Evolutionary conservation across 2,888 invertebrate species (phyloP).

Genomic region (Dryadula phaetusa): DNA sequence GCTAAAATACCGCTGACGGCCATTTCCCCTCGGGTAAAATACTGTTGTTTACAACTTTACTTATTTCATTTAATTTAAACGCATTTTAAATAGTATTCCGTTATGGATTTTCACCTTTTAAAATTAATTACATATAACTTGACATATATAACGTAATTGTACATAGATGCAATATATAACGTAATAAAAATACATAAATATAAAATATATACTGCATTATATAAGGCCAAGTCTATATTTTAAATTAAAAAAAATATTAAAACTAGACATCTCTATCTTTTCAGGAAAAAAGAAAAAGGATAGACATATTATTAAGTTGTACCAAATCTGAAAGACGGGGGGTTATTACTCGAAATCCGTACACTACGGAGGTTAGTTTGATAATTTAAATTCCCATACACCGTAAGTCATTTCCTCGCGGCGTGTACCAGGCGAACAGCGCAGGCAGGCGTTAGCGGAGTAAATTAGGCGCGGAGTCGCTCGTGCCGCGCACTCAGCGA

Average conservation of each 20-base stretch:
- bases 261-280: too few relatives aligned
- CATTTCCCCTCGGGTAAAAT: slow-evolving; percentile 17
- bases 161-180: too few relatives aligned
- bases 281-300: not conserved
- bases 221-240: too few relatives aligned
- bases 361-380: not conserved
- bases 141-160: too few relatives aligned
- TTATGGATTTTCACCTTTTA: not conserved
- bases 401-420: slow-evolving; percentile 44
- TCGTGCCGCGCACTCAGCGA: slow-evolving; percentile 74
- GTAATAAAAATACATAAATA: too few relatives aligned
- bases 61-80: slow-evolving; percentile 25
- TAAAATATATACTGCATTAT: too few relatives aligned
- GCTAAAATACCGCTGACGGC: slow-evolving; percentile 34
- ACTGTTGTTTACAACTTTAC: slow-evolving; percentile 22
- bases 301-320: not conserved
- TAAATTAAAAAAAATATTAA: too few relatives aligned
- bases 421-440: slow-evolving; percentile 53
- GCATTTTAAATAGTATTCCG: slow-evolving; percentile 5
- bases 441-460: slow-evolving; percentile 60
- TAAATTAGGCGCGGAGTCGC: slow-evolving; percentile 62
- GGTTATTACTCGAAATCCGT: too few relatives aligned
- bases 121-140: too few relatives aligned
- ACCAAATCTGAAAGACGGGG: too few relatives aligned
- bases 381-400: slow-evolving; percentile 25